Base-by-base conservation (phyloP, 2,113 vertebrate species). In the Prionailurus viverrinus region DNA sequence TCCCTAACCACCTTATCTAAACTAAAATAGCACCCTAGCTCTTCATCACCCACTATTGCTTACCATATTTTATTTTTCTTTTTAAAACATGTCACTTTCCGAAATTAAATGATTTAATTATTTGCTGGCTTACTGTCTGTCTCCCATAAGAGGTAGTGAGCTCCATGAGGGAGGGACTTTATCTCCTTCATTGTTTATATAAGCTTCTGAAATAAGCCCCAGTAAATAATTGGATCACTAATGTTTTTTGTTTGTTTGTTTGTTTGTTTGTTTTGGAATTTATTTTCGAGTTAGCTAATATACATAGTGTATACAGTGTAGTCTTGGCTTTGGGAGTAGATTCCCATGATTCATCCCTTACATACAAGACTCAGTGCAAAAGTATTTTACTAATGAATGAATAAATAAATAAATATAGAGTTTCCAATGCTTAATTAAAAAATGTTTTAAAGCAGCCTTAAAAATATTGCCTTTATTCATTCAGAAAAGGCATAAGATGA, bases 41-140 rank as follows among this genome's bases (percentile, higher is more conserved):
- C 51, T 19, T 10, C 18, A 41, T 33, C 8, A 73, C 19, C 12
- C 10, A n/a, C n/a, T 36, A 65, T 16, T 92, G 55, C 27, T 84
- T 33, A 91, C 10, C 1, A 79, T 39, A 29, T 27, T 71, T 61
- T 36, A 61, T n/a, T 68, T 95, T 92, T 71, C 45, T 83, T 55
- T 89, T 84, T 65, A 85, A 45, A 95, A 39, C 14, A 74, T 6
- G 3, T 73, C 36, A 48, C 19, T 41, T 90, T 63, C 94, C 65
- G 29, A 83, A 93, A 97, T 69, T 25, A 69, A 4, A 74, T 45
- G 79, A 69, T 27, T 51, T 82, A 82, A 66, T 81, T 93, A 68
- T 61, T 68, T 91, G 61, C 8, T 45, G 48, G 69, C 69, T 87
- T 51, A 88, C 4, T 76, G 45, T 65, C 65, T 90, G 11, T 79